A percentile compares a stretch with the other conserved stretches of the same genome.
Conservation (phyloP, 1,140 invertebrate species). For the Callitettix versicolor region DNA sequence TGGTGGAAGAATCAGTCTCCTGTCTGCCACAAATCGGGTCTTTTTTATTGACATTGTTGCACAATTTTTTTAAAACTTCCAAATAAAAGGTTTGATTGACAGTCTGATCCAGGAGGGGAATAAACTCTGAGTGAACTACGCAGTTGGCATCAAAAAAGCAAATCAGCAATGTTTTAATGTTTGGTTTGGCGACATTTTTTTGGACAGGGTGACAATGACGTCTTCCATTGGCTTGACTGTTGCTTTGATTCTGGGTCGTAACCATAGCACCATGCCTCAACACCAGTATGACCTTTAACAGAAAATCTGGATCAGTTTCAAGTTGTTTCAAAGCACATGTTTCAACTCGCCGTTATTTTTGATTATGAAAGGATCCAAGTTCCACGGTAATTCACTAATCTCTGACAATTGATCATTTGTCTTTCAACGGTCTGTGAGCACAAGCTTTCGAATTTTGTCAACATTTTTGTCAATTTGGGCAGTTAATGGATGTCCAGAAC, state of each 20-base stretch:
- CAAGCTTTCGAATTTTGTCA: conserved; percentile 24
- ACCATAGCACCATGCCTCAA: too few relatives aligned
- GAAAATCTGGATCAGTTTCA: background rate
- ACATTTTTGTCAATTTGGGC: conserved; percentile 28
- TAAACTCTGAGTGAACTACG: conserved; percentile 28
- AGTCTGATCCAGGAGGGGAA: conserved; percentile 21
- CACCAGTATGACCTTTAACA: too few relatives aligned
- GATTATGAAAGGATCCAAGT: conserved; percentile 16
- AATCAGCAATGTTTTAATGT: conserved; percentile 29
- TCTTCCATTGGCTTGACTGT: too few relatives aligned
- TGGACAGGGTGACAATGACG: too few relatives aligned
- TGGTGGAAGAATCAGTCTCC: conserved; percentile 28
- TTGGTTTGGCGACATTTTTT: conserved; percentile 19
- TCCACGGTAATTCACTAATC: conserved; percentile 14
- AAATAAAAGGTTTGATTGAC: conserved; percentile 21
- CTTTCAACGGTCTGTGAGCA: conserved; percentile 23
- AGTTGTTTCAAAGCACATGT: conserved; percentile 16
- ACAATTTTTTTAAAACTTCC: conserved; percentile 17
- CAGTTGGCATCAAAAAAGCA: conserved; percentile 28
- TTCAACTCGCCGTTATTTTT: conserved; percentile 16
- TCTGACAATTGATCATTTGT: conserved; percentile 21
- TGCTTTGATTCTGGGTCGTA: too few relatives aligned
- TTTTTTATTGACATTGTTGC: conserved; percentile 17
- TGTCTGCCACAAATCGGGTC: conserved; percentile 17
- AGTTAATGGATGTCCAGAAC: conserved; percentile 24